Percentiles rank a stretch among this genome's conserved stretches.
These are phyloP conservation scores for Rhineura floridana DNA, from an alignment of 2,113 vertebrate species.

Conservation along the genomic window DNA sequence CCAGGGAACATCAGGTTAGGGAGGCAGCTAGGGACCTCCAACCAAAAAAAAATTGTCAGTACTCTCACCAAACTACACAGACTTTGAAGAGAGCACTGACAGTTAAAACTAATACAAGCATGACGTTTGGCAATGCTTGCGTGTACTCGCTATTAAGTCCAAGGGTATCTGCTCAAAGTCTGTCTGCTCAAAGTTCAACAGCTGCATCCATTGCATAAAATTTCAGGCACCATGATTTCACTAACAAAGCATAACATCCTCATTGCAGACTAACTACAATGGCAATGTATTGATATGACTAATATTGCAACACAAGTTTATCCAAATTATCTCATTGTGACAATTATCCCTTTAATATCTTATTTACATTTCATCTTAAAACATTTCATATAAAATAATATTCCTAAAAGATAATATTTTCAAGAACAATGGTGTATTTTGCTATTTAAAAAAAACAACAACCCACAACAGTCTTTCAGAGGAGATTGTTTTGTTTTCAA, in stretches of 20 bases:
- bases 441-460: constrained; percentile 38
- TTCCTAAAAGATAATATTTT: constrained; percentile 57
- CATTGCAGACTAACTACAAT: background rate
- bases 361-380: constrained; percentile 23
- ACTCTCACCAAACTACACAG: background rate
- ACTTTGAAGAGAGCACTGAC: background rate
- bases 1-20: background rate
- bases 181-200: background rate
- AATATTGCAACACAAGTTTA: background rate
- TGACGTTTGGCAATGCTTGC: background rate
- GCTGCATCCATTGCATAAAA: background rate
- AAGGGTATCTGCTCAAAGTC: background rate
- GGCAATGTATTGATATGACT: background rate
- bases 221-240: background rate
- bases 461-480: constrained; percentile 66
- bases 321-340: background rate
- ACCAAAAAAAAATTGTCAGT: background rate
- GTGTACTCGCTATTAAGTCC: background rate
- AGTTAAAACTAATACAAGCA: background rate
- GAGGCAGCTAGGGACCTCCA: background rate
- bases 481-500: constrained; percentile 78
- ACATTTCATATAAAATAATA: constrained; percentile 58
- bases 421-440: constrained; percentile 65
- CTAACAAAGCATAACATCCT: background rate
- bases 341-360: background rate